Evolutionary conservation across 2,888 invertebrate genomes (phyloP).

Genomic region (Esperia sulphurella): DNA sequence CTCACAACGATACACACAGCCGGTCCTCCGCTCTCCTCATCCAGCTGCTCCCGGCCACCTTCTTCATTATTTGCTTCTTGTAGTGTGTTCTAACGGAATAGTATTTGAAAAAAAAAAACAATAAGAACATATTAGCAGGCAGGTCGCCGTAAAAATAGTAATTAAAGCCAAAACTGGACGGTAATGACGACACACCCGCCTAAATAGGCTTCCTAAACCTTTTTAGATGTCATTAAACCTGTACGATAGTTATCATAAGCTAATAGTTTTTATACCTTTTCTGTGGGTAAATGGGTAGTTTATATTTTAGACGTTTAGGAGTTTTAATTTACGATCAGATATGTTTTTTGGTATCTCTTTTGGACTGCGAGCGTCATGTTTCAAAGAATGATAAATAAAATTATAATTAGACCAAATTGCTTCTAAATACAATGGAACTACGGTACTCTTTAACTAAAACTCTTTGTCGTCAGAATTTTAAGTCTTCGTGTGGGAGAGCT

Average conservation of each 20-base stretch:
- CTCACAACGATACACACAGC: too few species aligned
- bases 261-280: constrained; percentile 25
- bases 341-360: neutral
- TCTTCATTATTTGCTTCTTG: too few species aligned
- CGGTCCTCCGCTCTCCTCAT: too few species aligned
- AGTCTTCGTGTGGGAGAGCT: too few species aligned
- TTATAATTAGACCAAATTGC: neutral
- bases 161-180: constrained; percentile 21
- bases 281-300: constrained; percentile 24
- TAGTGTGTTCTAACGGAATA: constrained; percentile 1
- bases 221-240: constrained; percentile 10
- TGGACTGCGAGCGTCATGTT: neutral
- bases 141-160: constrained; percentile 23
- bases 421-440: too few species aligned
- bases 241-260: constrained; percentile 27
- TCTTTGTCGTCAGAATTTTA: too few species aligned
- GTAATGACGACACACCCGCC: constrained; percentile 13
- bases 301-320: neutral
- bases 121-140: constrained; percentile 16
- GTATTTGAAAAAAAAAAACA: constrained; percentile 10
- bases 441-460: too few species aligned
- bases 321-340: neutral
- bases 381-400: neutral
- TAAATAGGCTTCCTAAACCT: neutral
- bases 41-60: too few species aligned